These are phyloP conservation scores for Bujurquina vittata DNA, from an alignment of 2,113 vertebrate species.

Conservation along the genomic window DNA sequence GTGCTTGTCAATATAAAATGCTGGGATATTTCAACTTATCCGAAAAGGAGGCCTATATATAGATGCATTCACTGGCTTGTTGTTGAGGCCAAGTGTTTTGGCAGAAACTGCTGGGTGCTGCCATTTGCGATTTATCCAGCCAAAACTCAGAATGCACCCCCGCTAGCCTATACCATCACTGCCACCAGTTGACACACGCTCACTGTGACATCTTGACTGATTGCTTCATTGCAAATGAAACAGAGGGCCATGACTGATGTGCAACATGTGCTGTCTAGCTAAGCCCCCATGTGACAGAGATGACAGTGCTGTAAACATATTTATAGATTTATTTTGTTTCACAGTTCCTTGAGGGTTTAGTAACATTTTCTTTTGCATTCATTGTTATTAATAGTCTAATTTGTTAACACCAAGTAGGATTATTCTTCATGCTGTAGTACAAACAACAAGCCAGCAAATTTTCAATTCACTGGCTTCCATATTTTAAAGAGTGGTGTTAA, in stretches of 20 bases:
- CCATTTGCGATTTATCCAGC: slow-evolving; percentile 49
- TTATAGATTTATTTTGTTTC: slow-evolving; percentile 26
- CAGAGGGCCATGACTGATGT: slow-evolving; percentile 56
- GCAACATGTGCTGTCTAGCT: slow-evolving; percentile 2
- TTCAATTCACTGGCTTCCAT: not conserved
- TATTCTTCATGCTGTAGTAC: not conserved
- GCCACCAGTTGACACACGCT: slow-evolving; percentile 63
- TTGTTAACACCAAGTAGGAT: slow-evolving; percentile 18
- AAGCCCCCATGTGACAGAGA: slow-evolving; percentile 24
- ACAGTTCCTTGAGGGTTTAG: slow-evolving; percentile 1
- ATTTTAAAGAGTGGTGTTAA: slow-evolving; percentile 42
- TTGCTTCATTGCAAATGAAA: slow-evolving; percentile 57
- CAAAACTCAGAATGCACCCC: slow-evolving; percentile 28
- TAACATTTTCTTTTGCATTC: not conserved
- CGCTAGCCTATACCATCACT: slow-evolving; percentile 48
- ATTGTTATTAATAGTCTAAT: slow-evolving; percentile 11
- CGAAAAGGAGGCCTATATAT: slow-evolving; percentile 13
- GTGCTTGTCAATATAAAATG: slow-evolving; percentile 43
- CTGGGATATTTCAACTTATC: slow-evolving; percentile 35
- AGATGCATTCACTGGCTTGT: slow-evolving; percentile 22
- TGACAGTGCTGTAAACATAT: slow-evolving; percentile 8
- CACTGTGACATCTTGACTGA: slow-evolving; percentile 68
- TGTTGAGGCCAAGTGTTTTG: slow-evolving; percentile 45
- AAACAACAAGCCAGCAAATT: slow-evolving; percentile 11
- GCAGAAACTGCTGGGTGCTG: slow-evolving; percentile 51